Evolutionary conservation across 2,113 vertebrate genomes (phyloP).

Genomic region (Bagarius yarrelli): DNA sequence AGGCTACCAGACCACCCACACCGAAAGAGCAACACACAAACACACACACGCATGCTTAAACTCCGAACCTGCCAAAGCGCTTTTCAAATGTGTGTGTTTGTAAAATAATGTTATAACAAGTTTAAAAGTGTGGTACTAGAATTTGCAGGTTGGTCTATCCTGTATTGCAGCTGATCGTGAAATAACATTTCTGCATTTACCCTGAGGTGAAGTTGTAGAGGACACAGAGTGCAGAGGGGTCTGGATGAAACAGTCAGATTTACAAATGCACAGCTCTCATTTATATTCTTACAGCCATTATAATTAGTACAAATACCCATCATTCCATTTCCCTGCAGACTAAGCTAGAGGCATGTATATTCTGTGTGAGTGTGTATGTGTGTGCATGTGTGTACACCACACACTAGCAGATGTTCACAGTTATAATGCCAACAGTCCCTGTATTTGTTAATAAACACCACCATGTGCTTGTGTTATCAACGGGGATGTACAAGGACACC

Average conservation of each 20-base stretch:
- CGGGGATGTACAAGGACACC: slow-evolving; percentile 31
- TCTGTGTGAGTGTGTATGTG: background rate
- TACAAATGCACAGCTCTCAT: slow-evolving; percentile 22
- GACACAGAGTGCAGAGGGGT: background rate
- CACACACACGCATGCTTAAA: background rate
- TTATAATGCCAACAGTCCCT: slow-evolving; percentile 39
- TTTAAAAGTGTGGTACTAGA: background rate
- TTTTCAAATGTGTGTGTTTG: background rate
- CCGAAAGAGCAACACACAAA: background rate
- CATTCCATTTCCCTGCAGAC: slow-evolving; percentile 21
- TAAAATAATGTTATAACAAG: background rate
- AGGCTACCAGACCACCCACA: slow-evolving; percentile 4
- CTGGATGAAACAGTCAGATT: background rate
- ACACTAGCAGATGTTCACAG: slow-evolving; percentile 36
- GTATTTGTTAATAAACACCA: slow-evolving; percentile 44
- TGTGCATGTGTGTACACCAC: background rate
- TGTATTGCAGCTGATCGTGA: background rate
- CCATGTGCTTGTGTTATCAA: slow-evolving; percentile 23
- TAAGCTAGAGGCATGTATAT: background rate
- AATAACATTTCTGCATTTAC: background rate
- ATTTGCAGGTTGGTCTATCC: background rate
- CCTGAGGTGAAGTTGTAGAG: background rate
- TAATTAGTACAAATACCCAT: slow-evolving; percentile 14
- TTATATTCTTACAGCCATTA: slow-evolving; percentile 18
- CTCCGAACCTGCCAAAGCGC: background rate